Percentiles rank a stretch among this genome's conserved stretches.
Conservation (phyloP, 2,888 invertebrate genomes). For the Microdon myrmicae region DNA sequence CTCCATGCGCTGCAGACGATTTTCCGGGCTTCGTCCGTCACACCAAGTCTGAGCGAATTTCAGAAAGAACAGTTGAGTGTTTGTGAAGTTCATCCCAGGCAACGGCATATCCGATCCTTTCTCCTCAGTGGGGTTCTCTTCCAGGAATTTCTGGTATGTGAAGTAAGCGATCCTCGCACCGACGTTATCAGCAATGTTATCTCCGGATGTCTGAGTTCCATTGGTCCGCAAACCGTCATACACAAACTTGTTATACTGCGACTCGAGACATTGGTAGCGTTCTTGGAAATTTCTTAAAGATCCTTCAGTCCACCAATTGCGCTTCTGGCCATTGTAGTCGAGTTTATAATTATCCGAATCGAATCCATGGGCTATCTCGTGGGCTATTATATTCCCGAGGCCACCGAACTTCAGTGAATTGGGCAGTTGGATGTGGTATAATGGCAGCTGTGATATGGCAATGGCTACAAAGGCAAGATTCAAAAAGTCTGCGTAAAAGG, state of each 20-base stretch:
- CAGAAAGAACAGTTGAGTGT: conserved; percentile 91
- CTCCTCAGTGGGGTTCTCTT: conserved; percentile 58
- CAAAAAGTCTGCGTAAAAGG: conserved; percentile 61
- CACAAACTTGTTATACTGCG: conserved; percentile 61
- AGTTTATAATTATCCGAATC: conserved; percentile 60
- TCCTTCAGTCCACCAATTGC: conserved; percentile 60
- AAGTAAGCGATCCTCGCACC: conserved; percentile 89
- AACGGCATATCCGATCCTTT: conserved; percentile 72
- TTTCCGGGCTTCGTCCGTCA: conserved; percentile 57
- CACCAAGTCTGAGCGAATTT: conserved; percentile 84
- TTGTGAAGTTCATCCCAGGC: conserved; percentile 85
- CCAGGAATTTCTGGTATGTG: conserved; percentile 73
- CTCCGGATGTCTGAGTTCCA: conserved; percentile 70
- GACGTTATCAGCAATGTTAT: conserved; percentile 92
- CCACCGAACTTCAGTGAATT: conserved; percentile 60
- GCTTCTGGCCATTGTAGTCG: conserved; percentile 60
- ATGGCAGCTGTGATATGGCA: conserved; percentile 60
- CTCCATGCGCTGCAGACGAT: conserved; percentile 73
- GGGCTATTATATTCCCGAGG: conserved; percentile 60
- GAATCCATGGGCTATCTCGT: conserved; percentile 63
- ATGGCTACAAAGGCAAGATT: conserved; percentile 61
- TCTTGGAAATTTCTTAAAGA: conserved; percentile 61
- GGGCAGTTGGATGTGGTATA: conserved; percentile 59
- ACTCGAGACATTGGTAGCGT: conserved; percentile 61
- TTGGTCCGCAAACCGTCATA: conserved; percentile 59